Conservation (phyloP, 2,113 vertebrate genomes). For the Bubalus kerabau region DNA sequence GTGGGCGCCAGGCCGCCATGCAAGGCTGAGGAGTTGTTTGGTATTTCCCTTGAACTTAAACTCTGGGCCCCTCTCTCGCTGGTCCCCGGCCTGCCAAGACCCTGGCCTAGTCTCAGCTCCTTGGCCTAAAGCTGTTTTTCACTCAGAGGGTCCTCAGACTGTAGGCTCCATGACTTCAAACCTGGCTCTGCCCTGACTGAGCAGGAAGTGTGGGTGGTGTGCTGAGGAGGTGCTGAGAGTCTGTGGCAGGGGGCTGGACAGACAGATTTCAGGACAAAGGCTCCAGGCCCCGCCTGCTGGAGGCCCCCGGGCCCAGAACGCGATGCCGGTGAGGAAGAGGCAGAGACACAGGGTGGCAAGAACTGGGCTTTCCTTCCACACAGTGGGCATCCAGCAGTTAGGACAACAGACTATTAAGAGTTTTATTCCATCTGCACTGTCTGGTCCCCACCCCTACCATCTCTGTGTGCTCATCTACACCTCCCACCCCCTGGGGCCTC, state of each 20-base stretch:
- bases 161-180: not conserved
- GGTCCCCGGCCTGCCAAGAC: not conserved
- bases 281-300: not conserved
- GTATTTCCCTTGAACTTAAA: not conserved
- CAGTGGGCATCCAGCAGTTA: not conserved
- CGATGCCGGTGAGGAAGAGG: not conserved
- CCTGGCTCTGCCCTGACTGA: not conserved
- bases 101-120: not conserved
- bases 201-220: not conserved
- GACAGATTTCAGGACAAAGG: not conserved
- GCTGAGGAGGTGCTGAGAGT: not conserved
- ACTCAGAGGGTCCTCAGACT: not conserved
- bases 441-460: not conserved
- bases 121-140: not conserved
- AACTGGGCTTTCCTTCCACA: not conserved
- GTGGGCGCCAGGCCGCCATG: accelerated
- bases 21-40: too few species aligned
- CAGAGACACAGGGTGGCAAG: not conserved
- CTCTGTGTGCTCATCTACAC: not conserved
- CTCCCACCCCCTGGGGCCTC: not conserved
- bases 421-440: not conserved
- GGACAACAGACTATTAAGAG: not conserved
- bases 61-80: not conserved
- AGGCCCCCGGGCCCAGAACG: not conserved
- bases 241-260: not conserved